These are phyloP conservation scores for Drosophila orena DNA, from an alignment of 1,140 invertebrate genomes.

Conservation along the genomic window DNA sequence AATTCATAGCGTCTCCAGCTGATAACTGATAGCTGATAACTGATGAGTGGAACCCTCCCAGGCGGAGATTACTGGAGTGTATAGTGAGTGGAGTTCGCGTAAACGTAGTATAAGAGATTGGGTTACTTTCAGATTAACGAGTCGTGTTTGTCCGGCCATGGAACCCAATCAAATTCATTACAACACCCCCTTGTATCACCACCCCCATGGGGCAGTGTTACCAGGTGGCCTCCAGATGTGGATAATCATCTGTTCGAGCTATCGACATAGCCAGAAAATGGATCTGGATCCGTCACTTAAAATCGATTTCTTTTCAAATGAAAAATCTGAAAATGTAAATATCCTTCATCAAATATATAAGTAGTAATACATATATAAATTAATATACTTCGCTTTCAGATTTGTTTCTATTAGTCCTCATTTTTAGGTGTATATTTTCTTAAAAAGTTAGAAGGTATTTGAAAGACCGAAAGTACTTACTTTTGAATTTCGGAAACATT, in stretches of 20 bases:
- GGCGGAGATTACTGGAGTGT: not conserved
- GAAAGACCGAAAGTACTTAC: not conserved
- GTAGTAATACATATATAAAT: not conserved
- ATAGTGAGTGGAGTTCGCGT: constrained; percentile 11
- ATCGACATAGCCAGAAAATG: not conserved
- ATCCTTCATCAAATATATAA: too few relatives aligned
- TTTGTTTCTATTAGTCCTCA: too few relatives aligned
- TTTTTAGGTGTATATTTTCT: too few relatives aligned
- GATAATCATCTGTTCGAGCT: not conserved
- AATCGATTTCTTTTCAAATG: not conserved
- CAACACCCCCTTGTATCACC: constrained; percentile 20
- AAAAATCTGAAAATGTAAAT: not conserved
- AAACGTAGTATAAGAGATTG: constrained; percentile 26
- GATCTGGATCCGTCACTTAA: not conserved
- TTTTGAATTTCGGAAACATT: not conserved
- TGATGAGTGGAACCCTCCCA: not conserved
- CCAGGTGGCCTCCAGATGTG: constrained; percentile 3
- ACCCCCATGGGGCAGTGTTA: constrained; percentile 21
- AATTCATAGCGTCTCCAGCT: constrained; percentile 7
- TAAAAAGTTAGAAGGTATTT: not conserved
- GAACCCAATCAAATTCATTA: constrained; percentile 15
- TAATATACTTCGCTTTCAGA: not conserved
- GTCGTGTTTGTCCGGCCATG: constrained; percentile 22
- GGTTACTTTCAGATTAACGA: not conserved
- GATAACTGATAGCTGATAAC: constrained; percentile 13